These are phyloP conservation scores for Phallusia fumigata DNA, from an alignment of 23 tunicate species.

Conservation along the genomic window DNA sequence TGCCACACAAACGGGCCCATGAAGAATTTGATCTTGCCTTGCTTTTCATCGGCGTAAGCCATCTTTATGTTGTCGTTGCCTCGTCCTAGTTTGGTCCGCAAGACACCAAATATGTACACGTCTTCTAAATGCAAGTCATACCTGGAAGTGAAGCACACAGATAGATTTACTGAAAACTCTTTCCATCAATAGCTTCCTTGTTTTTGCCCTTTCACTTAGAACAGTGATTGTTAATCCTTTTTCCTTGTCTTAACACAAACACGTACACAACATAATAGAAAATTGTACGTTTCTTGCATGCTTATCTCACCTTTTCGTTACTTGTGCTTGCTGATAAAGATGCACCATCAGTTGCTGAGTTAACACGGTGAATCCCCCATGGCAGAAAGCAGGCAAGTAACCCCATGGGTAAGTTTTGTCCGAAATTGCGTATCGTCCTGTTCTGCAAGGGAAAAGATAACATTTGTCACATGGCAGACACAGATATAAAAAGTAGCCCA, in stretches of 20 bases:
- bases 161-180: too few species aligned
- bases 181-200: too few species aligned
- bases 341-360: constrained; percentile 23
- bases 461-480: too few species aligned
- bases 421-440: constrained; percentile 47
- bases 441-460: background rate
- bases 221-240: too few species aligned
- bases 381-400: constrained; percentile 57
- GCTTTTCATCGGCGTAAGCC: background rate
- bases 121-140: constrained; percentile 64
- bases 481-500: too few species aligned
- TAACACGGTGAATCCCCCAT: constrained; percentile 69
- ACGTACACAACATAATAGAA: too few species aligned
- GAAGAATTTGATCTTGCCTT: background rate
- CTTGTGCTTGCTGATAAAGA: constrained; percentile 45
- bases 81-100: constrained; percentile 29
- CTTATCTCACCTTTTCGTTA: constrained; percentile 30
- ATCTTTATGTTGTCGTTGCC: constrained; percentile 12
- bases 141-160: background rate
- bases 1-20: constrained; percentile 11
- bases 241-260: too few species aligned
- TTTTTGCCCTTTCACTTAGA: too few species aligned
- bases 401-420: constrained; percentile 33
- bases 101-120: constrained; percentile 62
- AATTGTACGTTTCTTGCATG: too few species aligned